A percentile compares a stretch with the other conserved stretches of the same genome.
These are phyloP conservation scores for Hydroisotoma schaefferi DNA, from an alignment of 2,888 invertebrate species.

Conservation along the genomic window DNA sequence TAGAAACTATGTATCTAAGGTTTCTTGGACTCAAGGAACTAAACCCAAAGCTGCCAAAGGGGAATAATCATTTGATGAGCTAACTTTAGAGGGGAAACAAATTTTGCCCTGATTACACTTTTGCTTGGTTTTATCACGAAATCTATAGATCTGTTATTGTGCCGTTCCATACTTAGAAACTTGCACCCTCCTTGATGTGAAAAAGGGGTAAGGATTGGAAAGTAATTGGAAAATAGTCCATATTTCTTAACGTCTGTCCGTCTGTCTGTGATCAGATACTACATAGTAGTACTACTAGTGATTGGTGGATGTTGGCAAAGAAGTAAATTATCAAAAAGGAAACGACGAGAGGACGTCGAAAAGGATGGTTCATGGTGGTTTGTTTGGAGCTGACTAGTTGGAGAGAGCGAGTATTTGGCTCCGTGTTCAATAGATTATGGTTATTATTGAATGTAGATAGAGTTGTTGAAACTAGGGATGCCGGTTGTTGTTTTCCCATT, in stretches of 20 bases:
- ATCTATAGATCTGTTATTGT: no score
- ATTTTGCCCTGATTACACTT: slow-evolving; percentile 17
- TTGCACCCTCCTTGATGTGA: no score
- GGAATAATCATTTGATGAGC: no score
- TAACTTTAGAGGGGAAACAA: no score
- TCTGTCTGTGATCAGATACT: no score
- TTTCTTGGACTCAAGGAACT: background rate
- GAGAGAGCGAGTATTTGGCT: slow-evolving; percentile 6
- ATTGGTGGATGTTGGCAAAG: slow-evolving; percentile 6
- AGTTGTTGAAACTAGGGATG: slow-evolving; percentile 8
- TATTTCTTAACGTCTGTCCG: no score
- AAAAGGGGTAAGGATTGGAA: no score
- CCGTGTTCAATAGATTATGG: slow-evolving; percentile 13
- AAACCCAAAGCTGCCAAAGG: no score
- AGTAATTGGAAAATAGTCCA: no score
- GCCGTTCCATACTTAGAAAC: slow-evolving; percentile 12
- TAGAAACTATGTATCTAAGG: slow-evolving; percentile 1
- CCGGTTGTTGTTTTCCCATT: background rate
- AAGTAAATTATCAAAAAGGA: slow-evolving; percentile 10
- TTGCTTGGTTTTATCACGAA: no score
- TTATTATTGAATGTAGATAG: slow-evolving; percentile 19
- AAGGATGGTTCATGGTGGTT: background rate
- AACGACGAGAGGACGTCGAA: background rate
- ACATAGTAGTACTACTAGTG: no score
- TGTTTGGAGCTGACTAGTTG: background rate